phyloP scores from a whole-genome alignment of 2,113 vertebrate genomes.

The Catharus minimus region DNA sequence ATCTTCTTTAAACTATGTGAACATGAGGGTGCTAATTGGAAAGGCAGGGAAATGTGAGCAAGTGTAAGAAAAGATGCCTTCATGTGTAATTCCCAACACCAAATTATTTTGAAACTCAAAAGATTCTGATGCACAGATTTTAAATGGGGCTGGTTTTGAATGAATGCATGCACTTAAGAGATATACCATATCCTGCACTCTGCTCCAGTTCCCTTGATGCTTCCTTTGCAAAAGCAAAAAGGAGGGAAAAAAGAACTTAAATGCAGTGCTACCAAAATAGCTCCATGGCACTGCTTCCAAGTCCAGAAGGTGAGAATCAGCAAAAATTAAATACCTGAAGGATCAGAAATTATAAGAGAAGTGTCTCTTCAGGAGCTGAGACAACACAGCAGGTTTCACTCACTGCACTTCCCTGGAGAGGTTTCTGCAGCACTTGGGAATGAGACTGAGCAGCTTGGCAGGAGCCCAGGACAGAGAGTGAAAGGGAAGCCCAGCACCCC shows the following conservation, averaged over 20 bases:
- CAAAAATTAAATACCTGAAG: background rate
- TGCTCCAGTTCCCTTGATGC: background rate
- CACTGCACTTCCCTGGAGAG: background rate
- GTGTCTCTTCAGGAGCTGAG: background rate
- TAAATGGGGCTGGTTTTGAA: background rate
- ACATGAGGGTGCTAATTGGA: background rate
- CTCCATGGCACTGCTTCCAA: background rate
- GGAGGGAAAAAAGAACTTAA: background rate
- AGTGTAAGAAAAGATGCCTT: background rate
- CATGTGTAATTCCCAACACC: rapidly evolving
- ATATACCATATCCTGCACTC: background rate
- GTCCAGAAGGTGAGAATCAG: background rate
- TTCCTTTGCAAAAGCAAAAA: background rate
- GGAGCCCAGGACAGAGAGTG: rapidly evolving
- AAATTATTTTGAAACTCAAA: background rate
- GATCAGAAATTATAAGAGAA: background rate
- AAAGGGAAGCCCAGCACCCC: rapidly evolving
- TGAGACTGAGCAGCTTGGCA: background rate
- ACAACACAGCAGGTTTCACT: background rate
- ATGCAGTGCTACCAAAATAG: background rate
- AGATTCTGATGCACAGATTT: background rate
- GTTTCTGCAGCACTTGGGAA: background rate
- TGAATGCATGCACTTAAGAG: background rate
- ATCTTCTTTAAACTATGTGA: background rate
- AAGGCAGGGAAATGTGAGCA: background rate